These are phyloP conservation scores for Lordiphosa fenestrarum DNA, from an alignment of 2,888 invertebrate genomes.

Conservation along the genomic window DNA sequence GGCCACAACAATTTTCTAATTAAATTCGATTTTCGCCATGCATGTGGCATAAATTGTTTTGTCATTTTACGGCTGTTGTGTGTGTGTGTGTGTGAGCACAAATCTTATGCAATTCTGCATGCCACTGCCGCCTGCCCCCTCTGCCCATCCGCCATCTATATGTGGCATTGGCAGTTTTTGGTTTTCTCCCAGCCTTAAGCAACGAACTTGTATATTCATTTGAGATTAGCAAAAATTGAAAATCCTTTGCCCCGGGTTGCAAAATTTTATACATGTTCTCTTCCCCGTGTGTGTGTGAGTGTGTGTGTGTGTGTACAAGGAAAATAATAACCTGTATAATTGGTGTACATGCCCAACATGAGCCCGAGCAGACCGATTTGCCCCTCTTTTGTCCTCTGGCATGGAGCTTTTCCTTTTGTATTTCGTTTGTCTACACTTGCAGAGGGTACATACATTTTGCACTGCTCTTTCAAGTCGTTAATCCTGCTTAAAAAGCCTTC, in stretches of 20 bases:
- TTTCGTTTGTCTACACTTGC: background rate
- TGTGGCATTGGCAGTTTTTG: constrained; percentile 47
- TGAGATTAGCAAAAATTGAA: constrained; percentile 76
- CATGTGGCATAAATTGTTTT: constrained; percentile 74
- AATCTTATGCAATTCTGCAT: constrained; percentile 23
- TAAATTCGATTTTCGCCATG: constrained; percentile 74
- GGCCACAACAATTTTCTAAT: constrained; percentile 72
- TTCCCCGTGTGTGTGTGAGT: constrained; percentile 6
- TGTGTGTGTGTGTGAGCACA: constrained; percentile 14
- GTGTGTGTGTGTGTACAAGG: constrained; percentile 27
- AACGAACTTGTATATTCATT: constrained; percentile 68
- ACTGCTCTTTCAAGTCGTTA: background rate
- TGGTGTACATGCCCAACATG: constrained; percentile 59
- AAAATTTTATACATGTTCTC: constrained; percentile 47
- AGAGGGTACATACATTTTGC: background rate
- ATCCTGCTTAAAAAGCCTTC: too few species aligned
- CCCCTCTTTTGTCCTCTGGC: constrained; percentile 34
- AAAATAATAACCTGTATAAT: constrained; percentile 67
- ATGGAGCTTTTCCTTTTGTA: constrained; percentile 6
- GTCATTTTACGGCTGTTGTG: constrained; percentile 55
- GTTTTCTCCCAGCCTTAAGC: constrained; percentile 42
- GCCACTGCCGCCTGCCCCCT: background rate
- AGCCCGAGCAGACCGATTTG: constrained; percentile 22
- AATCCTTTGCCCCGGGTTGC: constrained; percentile 55
- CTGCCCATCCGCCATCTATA: constrained; percentile 16